A percentile compares a stretch with the other conserved stretches of the same genome.
Conservation (phyloP, 2,888 invertebrate genomes). For the Drosophila parthenogenetica region DNA sequence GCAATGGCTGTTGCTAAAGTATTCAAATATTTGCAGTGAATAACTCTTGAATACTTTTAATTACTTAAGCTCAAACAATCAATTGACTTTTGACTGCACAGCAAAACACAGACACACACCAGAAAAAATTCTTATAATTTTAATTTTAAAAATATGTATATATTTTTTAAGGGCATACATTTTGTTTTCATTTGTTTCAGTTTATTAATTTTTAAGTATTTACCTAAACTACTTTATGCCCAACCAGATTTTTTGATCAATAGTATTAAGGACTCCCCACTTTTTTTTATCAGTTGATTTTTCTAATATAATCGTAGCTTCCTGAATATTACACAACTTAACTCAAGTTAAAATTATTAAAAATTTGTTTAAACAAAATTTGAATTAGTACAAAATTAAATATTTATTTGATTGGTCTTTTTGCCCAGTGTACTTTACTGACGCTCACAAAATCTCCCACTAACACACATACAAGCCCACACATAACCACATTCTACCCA, state of each 20-base stretch:
- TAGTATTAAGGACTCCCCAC: no score
- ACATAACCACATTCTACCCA: conserved; percentile 1
- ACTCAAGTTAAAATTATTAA: not conserved
- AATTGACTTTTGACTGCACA: conserved; percentile 3
- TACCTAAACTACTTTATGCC: no score
- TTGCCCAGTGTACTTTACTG: not conserved
- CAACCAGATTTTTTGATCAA: no score
- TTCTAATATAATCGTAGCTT: no score
- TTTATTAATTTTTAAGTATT: no score
- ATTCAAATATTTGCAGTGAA: conserved; percentile 13
- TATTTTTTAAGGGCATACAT: no score
- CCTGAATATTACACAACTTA: no score
- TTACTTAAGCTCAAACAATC: conserved; percentile 11
- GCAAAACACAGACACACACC: not conserved
- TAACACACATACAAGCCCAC: conserved; percentile 3
- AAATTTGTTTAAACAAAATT: not conserved
- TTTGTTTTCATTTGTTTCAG: no score
- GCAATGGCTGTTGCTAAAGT: not conserved
- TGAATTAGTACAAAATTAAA: not conserved
- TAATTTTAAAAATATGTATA: no score
- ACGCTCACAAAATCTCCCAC: not conserved
- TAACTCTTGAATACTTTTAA: conserved; percentile 15
- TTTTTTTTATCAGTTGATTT: no score
- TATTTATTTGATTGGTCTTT: no score
- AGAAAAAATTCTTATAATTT: no score